A percentile compares a stretch with the other conserved stretches of the same genome.
phyloP scores from a whole-genome alignment of 2,888 invertebrate species.

The Lycophotia porphyrea region DNA sequence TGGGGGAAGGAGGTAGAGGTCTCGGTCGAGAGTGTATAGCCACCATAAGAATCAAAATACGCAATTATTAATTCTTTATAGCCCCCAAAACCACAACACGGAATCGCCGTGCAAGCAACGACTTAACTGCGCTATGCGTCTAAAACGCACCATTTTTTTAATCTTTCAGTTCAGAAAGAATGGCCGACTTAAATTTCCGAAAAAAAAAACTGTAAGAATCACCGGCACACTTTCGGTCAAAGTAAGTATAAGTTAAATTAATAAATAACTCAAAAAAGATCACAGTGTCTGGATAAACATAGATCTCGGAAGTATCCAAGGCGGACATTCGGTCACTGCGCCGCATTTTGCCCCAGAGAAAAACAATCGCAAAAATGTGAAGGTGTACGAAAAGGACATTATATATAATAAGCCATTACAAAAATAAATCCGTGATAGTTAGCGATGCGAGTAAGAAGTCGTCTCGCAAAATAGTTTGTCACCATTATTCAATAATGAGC shows the following conservation, averaged over 20 bases:
- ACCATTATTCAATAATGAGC: conserved; percentile 9
- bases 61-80: background rate
- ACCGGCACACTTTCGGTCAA: background rate
- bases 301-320: background rate
- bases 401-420: conserved; percentile 15
- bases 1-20: too few species aligned
- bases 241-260: background rate
- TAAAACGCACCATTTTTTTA: background rate
- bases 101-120: background rate
- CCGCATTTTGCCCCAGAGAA: conserved; percentile 25
- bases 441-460: background rate
- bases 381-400: background rate
- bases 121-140: background rate
- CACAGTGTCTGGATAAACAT: background rate
- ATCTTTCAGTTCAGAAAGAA: background rate
- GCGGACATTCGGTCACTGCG: conserved; percentile 36
- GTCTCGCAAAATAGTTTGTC: background rate
- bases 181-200: background rate
- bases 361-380: conserved; percentile 9
- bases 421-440: background rate
- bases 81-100: background rate
- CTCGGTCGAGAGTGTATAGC: background rate
- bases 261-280: background rate
- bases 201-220: background rate
- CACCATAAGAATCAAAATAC: background rate